phyloP scores from a whole-genome alignment of 2,113 vertebrate genomes.

The Aythya baeri region DNA sequence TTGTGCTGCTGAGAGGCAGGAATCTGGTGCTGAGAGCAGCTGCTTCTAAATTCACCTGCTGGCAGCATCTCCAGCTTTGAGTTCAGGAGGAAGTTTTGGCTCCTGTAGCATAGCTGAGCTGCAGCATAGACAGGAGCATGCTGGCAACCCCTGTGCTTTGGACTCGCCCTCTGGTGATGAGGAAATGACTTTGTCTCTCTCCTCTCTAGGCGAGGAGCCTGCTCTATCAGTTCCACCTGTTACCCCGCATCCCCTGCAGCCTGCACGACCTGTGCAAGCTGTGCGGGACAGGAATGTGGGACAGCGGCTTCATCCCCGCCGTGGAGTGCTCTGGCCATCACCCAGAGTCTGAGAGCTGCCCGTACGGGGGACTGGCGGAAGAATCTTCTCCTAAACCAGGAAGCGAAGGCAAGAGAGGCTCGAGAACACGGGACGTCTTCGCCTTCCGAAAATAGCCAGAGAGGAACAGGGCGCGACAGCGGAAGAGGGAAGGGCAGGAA shows the following conservation, averaged over 20 bases:
- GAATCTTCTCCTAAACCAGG: constrained; percentile 73
- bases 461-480: not conserved
- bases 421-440: constrained; percentile 87
- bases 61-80: not conserved
- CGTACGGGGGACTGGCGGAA: constrained; percentile 87
- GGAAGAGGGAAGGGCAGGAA: not conserved
- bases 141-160: rapidly evolving
- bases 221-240: constrained; percentile 95
- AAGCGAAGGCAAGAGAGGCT: constrained; percentile 77
- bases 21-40: not conserved
- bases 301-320: constrained; percentile 93
- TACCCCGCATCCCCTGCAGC: constrained; percentile 94
- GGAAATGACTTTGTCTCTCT: not conserved
- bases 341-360: constrained; percentile 87
- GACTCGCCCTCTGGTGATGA: not conserved
- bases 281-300: constrained; percentile 97
- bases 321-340: constrained; percentile 96
- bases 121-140: not conserved
- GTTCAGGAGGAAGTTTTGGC: not conserved
- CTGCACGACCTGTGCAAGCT: constrained; percentile 93
- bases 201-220: constrained; percentile 89
- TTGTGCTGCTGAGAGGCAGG: not conserved
- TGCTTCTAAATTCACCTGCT: not conserved
- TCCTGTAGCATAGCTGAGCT: not conserved
- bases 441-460: constrained; percentile 86